Evolutionary conservation across 2,113 vertebrate species (phyloP).

Genomic region (Xiphophorus maculatus): DNA sequence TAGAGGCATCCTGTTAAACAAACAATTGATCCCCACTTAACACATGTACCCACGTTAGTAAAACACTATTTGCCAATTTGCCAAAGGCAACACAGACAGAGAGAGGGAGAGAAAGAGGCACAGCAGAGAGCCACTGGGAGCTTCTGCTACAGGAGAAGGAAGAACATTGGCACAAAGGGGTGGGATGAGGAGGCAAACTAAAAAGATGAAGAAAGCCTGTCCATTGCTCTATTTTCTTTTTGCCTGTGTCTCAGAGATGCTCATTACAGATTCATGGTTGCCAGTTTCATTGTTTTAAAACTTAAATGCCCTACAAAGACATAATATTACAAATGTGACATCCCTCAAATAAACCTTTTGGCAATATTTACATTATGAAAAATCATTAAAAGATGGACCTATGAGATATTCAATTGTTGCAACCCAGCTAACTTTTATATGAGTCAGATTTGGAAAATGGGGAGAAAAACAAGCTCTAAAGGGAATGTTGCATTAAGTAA

Average conservation of each 20-base stretch:
- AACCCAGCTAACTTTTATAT: not conserved
- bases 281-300: conserved; percentile 77
- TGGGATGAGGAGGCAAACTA: conserved; percentile 32
- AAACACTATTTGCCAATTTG: conserved; percentile 90
- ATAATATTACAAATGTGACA: conserved; percentile 38
- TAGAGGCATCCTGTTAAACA: conserved; percentile 85
- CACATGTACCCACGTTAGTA: conserved; percentile 85
- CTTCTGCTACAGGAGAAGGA: conserved; percentile 69
- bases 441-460: not conserved
- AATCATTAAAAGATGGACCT: not conserved
- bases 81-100: conserved; percentile 83
- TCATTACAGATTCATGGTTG: conserved; percentile 74
- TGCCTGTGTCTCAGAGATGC: conserved; percentile 64
- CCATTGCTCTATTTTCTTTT: conserved; percentile 38
- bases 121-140: conserved; percentile 69
- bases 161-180: conserved; percentile 55
- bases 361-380: not conserved
- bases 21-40: conserved; percentile 84
- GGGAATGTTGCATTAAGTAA: not conserved
- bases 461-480: not conserved
- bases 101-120: conserved; percentile 51
- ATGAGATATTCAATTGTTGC: not conserved
- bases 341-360: not conserved
- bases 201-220: conserved; percentile 48
- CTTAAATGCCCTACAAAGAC: conserved; percentile 79